Evolutionary conservation across 1,140 invertebrate species (phyloP).

Genomic region (Carposina sasakii): DNA sequence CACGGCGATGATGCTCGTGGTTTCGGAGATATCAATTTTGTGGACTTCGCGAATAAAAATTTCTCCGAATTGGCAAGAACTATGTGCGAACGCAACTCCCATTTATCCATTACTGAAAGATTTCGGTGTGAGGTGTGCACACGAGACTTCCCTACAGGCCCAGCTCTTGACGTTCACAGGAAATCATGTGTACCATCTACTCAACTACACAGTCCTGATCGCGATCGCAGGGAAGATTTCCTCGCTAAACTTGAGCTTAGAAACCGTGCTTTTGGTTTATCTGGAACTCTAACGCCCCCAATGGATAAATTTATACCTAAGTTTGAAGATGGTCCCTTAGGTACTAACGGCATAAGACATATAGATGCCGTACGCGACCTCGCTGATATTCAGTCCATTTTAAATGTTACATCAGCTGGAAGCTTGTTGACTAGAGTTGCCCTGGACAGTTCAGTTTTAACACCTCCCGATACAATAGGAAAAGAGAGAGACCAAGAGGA

Average conservation of each 20-base stretch:
- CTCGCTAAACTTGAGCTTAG: conserved; percentile 85
- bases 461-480: conserved; percentile 49
- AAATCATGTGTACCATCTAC: conserved; percentile 68
- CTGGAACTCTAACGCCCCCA: conserved; percentile 67
- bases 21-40: conserved; percentile 84
- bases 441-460: conserved; percentile 54
- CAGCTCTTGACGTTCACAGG: conserved; percentile 79
- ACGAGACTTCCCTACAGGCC: conserved; percentile 82
- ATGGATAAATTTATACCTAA: conserved; percentile 60
- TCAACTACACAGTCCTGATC: conserved; percentile 59
- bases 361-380: conserved; percentile 78
- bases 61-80: conserved; percentile 84
- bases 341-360: conserved; percentile 51
- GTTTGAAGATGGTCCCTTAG: conserved; percentile 49
- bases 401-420: conserved; percentile 81
- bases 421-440: conserved; percentile 70
- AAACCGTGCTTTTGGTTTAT: conserved; percentile 73
- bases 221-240: conserved; percentile 82
- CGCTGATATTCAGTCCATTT: conserved; percentile 88
- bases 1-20: conserved; percentile 74
- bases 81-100: conserved; percentile 80
- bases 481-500: conserved; percentile 78
- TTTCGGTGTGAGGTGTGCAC: conserved; percentile 83
- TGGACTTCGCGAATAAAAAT: conserved; percentile 85
- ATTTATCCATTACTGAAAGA: conserved; percentile 75